A percentile compares a stretch with the other conserved stretches of the same genome.
These are phyloP conservation scores for Pelosia muscerda DNA, from an alignment of 2,888 invertebrate species.

Conservation along the genomic window DNA sequence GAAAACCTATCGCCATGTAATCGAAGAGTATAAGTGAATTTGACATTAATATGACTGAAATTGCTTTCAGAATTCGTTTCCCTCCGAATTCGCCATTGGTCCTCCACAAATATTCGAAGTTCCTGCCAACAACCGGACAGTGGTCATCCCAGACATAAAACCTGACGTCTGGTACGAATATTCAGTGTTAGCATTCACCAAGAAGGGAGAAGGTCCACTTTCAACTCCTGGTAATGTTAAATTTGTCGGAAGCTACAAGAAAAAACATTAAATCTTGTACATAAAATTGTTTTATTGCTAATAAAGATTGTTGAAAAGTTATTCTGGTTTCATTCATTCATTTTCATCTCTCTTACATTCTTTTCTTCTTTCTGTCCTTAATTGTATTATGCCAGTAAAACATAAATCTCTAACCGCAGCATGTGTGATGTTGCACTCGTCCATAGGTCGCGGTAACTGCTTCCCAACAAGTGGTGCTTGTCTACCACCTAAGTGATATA, in stretches of 20 bases:
- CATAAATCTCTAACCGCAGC: no score
- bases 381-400: no score
- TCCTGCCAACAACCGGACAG: constrained; percentile 27
- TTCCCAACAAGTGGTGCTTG: no score
- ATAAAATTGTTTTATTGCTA: neutral
- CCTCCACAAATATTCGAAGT: constrained; percentile 24
- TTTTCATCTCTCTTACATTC: no score
- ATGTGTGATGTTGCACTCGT: no score
- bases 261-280: neutral
- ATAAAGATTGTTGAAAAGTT: neutral
- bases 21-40: no score
- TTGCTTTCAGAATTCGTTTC: constrained; percentile 1
- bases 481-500: no score
- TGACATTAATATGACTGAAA: neutral
- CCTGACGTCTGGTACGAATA: constrained; percentile 41
- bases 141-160: constrained; percentile 25
- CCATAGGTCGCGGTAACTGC: no score
- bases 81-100: neutral
- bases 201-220: constrained; percentile 41
- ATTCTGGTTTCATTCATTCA: neutral
- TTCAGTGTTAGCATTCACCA: constrained; percentile 46
- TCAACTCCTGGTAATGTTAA: constrained; percentile 19
- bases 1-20: no score
- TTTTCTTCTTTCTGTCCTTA: no score
- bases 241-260: neutral